These are phyloP conservation scores for Brachyptera risi DNA, from an alignment of 2,888 invertebrate genomes.

Conservation along the genomic window DNA sequence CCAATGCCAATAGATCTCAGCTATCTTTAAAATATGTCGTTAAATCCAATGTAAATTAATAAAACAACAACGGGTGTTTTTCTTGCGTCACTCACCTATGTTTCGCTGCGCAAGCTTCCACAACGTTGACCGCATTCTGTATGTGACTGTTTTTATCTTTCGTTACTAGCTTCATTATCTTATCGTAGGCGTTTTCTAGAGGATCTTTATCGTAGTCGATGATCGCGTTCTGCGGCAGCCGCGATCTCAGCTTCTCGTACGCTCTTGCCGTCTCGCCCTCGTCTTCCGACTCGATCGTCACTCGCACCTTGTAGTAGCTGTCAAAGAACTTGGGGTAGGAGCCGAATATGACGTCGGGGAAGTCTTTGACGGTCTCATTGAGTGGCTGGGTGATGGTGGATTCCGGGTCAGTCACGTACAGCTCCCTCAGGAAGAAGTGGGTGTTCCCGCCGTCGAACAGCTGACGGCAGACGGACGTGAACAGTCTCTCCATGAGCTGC, in stretches of 20 bases:
- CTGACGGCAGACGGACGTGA: constrained; percentile 41
- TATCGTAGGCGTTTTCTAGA: constrained; percentile 32
- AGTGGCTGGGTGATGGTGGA: constrained; percentile 46
- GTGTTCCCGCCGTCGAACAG: constrained; percentile 32
- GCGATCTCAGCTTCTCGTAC: constrained; percentile 42
- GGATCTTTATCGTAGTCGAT: constrained; percentile 37
- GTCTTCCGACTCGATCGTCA: constrained; percentile 49
- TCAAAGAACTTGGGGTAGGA: constrained; percentile 50
- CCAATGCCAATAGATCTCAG: no score
- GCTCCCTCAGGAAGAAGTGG: constrained; percentile 44
- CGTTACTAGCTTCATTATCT: constrained; percentile 33
- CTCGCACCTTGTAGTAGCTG: constrained; percentile 48
- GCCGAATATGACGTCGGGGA: constrained; percentile 50
- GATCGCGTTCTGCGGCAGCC: constrained; percentile 33
- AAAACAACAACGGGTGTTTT: no score
- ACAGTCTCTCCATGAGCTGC: constrained; percentile 46
- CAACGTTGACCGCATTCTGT: constrained; percentile 27
- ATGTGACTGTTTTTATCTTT: constrained; percentile 10
- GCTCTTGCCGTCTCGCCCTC: constrained; percentile 43
- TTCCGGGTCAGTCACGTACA: constrained; percentile 49
- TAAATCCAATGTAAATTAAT: no score
- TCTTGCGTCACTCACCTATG: constrained; percentile 23
- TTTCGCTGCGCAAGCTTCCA: constrained; percentile 33
- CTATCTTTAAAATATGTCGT: no score
- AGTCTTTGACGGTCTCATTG: constrained; percentile 45